These are phyloP conservation scores for Taenaris catops DNA, from an alignment of 2,888 invertebrate genomes.

Conservation along the genomic window DNA sequence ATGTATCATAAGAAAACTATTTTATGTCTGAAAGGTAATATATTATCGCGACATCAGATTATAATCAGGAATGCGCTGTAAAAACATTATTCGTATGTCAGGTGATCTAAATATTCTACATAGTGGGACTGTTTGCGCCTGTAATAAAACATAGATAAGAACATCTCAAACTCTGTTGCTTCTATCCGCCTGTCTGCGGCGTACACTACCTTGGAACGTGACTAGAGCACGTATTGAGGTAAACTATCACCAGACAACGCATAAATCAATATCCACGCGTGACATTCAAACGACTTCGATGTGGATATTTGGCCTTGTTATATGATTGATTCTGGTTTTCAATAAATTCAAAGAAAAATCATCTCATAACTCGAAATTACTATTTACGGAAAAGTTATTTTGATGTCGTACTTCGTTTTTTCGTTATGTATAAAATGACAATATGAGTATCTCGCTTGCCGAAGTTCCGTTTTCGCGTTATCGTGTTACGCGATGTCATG, in stretches of 20 bases:
- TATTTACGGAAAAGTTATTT: constrained; percentile 13
- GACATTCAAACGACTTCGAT: constrained; percentile 34
- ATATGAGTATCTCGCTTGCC: constrained; percentile 13
- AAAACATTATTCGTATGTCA: constrained; percentile 69
- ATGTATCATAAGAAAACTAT: constrained; percentile 45
- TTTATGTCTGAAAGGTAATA: constrained; percentile 36
- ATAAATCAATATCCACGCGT: constrained; percentile 30
- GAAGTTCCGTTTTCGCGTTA: constrained; percentile 9
- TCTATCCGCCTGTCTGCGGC: constrained; percentile 1
- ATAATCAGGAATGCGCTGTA: constrained; percentile 57
- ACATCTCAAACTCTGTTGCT: constrained; percentile 14
- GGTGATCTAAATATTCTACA: constrained; percentile 59
- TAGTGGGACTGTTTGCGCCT: constrained; percentile 44
- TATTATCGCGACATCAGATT: constrained; percentile 58
- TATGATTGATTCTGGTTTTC: constrained; percentile 12
- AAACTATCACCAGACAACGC: constrained; percentile 39
- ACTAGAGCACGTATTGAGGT: constrained; percentile 58
- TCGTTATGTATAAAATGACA: constrained; percentile 10
- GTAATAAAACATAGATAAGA: constrained; percentile 43
- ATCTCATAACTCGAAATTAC: not conserved
- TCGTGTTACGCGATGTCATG: constrained; percentile 7
- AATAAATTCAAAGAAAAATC: constrained; percentile 7
- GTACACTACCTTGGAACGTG: constrained; percentile 38
- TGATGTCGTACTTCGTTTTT: constrained; percentile 11
- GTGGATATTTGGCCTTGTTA: constrained; percentile 8